Base-by-base conservation (phyloP, 2,113 vertebrate genomes). In the Silurus glanis region DNA sequence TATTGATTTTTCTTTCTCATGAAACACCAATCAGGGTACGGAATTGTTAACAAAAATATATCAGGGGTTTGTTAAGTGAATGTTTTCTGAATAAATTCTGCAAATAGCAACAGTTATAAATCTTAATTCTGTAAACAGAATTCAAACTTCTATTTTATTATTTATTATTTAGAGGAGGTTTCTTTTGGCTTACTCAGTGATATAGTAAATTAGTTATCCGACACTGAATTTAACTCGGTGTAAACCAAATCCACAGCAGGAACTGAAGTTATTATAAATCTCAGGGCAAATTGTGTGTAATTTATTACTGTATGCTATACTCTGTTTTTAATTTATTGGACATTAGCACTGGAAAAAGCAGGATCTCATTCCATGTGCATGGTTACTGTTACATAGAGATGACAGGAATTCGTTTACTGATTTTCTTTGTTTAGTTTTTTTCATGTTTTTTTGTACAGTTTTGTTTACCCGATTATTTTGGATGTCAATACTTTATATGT, bases 401-500 rank as follows among this genome's bases (percentile, higher is more conserved):
- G 82, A 37, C 47, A 86, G 64, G 17, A 28, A 85, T 74, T 88
- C 37, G 83, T 88, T 47, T 85, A 83, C 74, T 21, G n/a, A 10
- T 87, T 88, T 9, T 25, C 14, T 14, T 55, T 49, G 80, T 37
- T 37, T 37, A 37, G 37, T 37, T 37, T 79, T 84, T 66, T 84
- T 76, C 8, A 79, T 83, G 58, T 13, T 64, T 19, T 71, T 84
- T 90, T 94, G 87, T 93, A 92, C 85, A 90, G 82, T 80, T 80
- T 84, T 89, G 81, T 93, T 91, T 91, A 87, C 90, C 82, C 85
- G 13, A 90, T 90, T 92, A 89, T 92, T 92, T 93, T 92, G 47
- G 84, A 92, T 93, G 91, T 92, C 87, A 10, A 93, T 88, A 94
- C 93, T 95, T 93, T 95, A 93, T 95, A 94, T 87, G 89, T 91